phyloP scores from a whole-genome alignment of 2,888 invertebrate species.

The Calameuta idolon region DNA sequence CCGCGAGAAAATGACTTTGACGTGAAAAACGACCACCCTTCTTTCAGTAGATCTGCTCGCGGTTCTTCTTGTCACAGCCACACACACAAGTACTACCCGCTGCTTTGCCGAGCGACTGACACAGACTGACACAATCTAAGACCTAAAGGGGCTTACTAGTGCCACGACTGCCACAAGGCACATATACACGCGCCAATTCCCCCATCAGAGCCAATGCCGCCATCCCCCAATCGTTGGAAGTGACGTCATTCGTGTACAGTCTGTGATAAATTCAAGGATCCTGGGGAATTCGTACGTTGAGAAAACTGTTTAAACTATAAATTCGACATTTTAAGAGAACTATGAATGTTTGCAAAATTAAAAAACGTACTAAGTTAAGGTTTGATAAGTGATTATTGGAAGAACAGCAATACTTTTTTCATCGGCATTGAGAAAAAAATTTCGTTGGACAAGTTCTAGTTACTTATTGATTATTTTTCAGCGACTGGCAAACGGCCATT shows the following conservation, averaged over 20 bases:
- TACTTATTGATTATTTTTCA: background rate
- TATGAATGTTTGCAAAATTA: background rate
- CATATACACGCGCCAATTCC: constrained; percentile 34
- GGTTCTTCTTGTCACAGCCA: constrained; percentile 43
- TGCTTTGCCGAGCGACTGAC: constrained; percentile 41
- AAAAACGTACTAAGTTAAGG: background rate
- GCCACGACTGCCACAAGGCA: constrained; percentile 32
- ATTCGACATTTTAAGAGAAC: background rate
- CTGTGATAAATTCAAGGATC: background rate
- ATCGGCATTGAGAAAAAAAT: background rate
- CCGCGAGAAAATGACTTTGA: constrained; percentile 30
- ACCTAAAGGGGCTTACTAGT: constrained; percentile 21
- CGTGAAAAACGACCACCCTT: constrained; percentile 38
- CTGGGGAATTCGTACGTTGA: background rate
- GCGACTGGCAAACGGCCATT: constrained; percentile 17
- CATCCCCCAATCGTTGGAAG: background rate
- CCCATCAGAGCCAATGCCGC: constrained; percentile 6
- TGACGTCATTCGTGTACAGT: constrained; percentile 43
- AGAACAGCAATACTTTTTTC: background rate
- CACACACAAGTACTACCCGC: constrained; percentile 33
- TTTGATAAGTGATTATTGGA: background rate
- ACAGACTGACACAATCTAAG: constrained; percentile 44
- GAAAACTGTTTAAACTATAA: background rate
- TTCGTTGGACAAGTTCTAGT: background rate
- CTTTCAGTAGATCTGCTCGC: constrained; percentile 39